Base-by-base conservation (phyloP, 2,888 invertebrate species). In the Meteorus cinctellus region DNA sequence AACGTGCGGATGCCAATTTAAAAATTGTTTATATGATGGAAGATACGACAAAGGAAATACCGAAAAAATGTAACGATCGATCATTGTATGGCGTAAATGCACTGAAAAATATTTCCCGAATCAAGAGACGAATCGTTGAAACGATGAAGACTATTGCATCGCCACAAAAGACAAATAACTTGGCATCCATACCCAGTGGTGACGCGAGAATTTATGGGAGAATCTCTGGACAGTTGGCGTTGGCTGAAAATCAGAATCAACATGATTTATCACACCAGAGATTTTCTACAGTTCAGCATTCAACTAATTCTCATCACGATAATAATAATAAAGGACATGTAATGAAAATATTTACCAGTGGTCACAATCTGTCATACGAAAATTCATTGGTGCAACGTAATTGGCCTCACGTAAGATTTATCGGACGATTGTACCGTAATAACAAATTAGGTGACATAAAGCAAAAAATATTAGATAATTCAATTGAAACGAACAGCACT, bases 21-120 rank as follows among this genome's bases (percentile, higher is more conserved):
- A 89, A 90, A 80, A 88, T 88, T n/a, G 84, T 89, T 48, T 89
- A 90, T 34, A 88, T 88, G 72, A 86, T 89, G 76, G 90, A 90
- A 82, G 75, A 78, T 12, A 63, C 41, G 1, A 36, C 24, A 1
- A 62, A 60, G 10, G 31, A 65, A 16, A 27, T 24, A 14, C 19
- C 31, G 4, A 12, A 19, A 27, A n/a, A 29, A 27, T 0, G 69
- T 1, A 75, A 34, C 12, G 74, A 73, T 1, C 67, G 69, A 8
- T 36, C 73, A 34, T 60, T 45, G 55, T 34, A 67, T 74, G 74
- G 71, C 59, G 70, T 81, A 68, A 76, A 79, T 71, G 75, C 63
- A n/a, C 80, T 83, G 24, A 81, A 80, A 76, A 82, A 78, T 81
- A 85, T 79, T 79, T 84, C 66, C 80, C 80, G 76, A 82, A 83